Conservation (phyloP, 2,888 invertebrate species). For the Aspidapion aeneum region DNA sequence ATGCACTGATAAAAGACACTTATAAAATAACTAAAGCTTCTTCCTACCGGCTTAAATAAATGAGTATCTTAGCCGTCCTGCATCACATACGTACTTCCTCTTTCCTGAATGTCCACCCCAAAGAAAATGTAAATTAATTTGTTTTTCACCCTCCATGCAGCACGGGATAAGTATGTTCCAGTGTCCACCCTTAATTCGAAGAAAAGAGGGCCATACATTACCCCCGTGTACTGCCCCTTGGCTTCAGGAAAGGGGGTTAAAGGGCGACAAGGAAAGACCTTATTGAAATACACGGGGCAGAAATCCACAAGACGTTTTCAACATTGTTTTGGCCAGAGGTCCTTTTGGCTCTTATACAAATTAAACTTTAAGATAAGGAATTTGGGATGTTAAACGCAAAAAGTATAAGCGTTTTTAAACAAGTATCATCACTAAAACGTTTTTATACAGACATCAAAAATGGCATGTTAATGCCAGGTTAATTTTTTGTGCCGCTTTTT, state of each 20-base stretch:
- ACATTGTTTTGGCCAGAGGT: neutral
- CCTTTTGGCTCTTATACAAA: neutral
- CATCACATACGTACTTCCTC: too few species aligned
- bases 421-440: too few species aligned
- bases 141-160: neutral
- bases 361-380: neutral
- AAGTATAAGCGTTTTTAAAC: neutral
- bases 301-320: neutral
- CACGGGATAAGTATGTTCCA: neutral
- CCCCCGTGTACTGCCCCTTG: neutral
- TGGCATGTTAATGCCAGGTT: too few species aligned
- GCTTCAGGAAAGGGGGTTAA: neutral
- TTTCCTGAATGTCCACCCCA: neutral
- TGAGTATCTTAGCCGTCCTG: too few species aligned
- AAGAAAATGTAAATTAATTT: neutral
- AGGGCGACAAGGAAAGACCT: neutral
- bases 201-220: neutral
- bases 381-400: neutral
- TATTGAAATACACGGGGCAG: neutral
- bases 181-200: neutral
- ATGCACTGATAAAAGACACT: too few species aligned
- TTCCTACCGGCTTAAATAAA: too few species aligned
- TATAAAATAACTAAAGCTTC: too few species aligned
- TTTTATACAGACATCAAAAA: too few species aligned
- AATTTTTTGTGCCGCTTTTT: too few species aligned